Conservation (phyloP, 2,113 vertebrate species). For the Halcyon malimbica region DNA sequence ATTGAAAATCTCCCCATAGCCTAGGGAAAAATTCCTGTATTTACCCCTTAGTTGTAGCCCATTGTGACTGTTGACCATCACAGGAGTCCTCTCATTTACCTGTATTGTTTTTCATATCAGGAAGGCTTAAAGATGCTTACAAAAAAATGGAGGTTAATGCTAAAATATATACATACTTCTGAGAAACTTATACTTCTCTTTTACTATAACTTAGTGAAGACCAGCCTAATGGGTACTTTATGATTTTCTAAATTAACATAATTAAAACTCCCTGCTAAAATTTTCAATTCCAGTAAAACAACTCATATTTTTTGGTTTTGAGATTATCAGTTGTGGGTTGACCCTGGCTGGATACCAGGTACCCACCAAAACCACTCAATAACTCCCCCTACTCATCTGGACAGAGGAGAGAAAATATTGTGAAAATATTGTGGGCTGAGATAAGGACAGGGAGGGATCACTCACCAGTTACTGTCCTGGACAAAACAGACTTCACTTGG, state of each 20-base stretch:
- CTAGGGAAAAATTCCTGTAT: neutral
- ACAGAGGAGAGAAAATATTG: too few relatives aligned
- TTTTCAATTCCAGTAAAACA: neutral
- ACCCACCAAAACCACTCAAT: neutral
- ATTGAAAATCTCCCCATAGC: neutral
- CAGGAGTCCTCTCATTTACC: neutral
- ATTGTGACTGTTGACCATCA: fast-evolving
- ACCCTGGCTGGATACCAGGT: neutral
- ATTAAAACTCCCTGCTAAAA: neutral
- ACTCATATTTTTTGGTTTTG: neutral
- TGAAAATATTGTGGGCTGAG: neutral
- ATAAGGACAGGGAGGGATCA: neutral
- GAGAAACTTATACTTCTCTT: neutral
- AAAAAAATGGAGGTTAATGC: neutral
- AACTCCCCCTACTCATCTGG: neutral
- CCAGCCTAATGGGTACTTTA: neutral
- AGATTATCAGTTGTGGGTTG: neutral
- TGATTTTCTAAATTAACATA: neutral
- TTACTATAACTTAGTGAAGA: neutral
- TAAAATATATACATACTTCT: neutral
- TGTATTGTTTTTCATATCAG: neutral
- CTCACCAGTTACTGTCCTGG: neutral
- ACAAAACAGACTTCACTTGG: neutral
- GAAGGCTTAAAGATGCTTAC: neutral
- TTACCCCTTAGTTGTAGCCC: neutral